phyloP scores from a whole-genome alignment of 2,113 vertebrate genomes.

The Rafetus swinhoei region DNA sequence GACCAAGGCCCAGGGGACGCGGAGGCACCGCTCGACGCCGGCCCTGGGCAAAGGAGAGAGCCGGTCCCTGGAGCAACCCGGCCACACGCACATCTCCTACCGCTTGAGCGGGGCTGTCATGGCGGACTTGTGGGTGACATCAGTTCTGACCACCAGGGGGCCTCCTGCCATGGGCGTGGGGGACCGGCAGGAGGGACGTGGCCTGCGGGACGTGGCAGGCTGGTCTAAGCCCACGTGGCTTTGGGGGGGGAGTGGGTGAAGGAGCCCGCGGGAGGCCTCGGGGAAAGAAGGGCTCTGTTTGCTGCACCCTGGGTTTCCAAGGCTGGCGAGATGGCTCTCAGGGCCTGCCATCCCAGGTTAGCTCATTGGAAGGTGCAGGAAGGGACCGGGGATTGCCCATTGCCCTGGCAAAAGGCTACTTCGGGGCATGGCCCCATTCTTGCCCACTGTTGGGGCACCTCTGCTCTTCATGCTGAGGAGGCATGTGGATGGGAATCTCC shows the following conservation, averaged over 20 bases:
- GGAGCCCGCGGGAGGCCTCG: neutral
- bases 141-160: no score
- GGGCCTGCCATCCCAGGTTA: neutral
- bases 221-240: neutral
- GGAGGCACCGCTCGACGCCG: no score
- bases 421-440: neutral
- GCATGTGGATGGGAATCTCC: neutral
- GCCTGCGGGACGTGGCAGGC: neutral
- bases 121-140: neutral
- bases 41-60: slow-evolving; percentile 38
- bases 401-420: neutral
- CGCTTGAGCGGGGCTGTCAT: neutral
- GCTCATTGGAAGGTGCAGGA: neutral
- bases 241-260: neutral
- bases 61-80: slow-evolving; percentile 2
- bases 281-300: neutral
- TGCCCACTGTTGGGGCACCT: neutral
- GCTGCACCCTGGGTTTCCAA: neutral
- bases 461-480: neutral
- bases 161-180: no score
- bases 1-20: neutral
- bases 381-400: neutral
- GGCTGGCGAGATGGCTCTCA: neutral
- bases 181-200: neutral
- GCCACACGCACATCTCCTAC: slow-evolving; percentile 2